phyloP scores from a whole-genome alignment of 2,888 invertebrate species.

The Epirrita christyi region DNA sequence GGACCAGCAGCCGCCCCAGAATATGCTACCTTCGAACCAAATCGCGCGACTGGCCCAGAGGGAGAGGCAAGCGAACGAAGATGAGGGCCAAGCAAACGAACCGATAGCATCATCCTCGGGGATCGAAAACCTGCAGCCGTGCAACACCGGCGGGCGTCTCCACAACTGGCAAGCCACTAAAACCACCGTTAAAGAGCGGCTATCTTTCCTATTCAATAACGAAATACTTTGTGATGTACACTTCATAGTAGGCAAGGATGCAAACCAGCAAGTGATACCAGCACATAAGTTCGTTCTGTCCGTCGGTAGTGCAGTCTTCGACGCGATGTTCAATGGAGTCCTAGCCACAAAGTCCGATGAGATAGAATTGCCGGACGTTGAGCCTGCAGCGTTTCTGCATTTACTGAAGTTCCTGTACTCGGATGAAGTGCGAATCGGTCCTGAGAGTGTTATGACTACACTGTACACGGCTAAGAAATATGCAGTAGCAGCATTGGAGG shows the following conservation, averaged over 20 bases:
- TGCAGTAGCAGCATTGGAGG: slow-evolving; percentile 92
- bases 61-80: slow-evolving; percentile 59
- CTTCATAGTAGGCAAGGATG: slow-evolving; percentile 91
- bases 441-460: slow-evolving; percentile 94
- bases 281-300: slow-evolving; percentile 93
- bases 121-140: slow-evolving; percentile 71
- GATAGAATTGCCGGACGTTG: slow-evolving; percentile 93
- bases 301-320: slow-evolving; percentile 93
- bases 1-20: slow-evolving; percentile 76
- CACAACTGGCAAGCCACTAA: slow-evolving; percentile 91
- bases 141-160: slow-evolving; percentile 72
- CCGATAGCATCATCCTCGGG: slow-evolving; percentile 63
- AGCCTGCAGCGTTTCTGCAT: slow-evolving; percentile 91
- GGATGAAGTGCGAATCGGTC: slow-evolving; percentile 92
- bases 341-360: slow-evolving; percentile 88
- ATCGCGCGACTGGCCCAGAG: slow-evolving; percentile 59
- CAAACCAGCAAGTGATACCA: slow-evolving; percentile 88
- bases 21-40: slow-evolving; percentile 81
- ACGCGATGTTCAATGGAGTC: slow-evolving; percentile 94
- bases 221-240: slow-evolving; percentile 87
- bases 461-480: slow-evolving; percentile 95
- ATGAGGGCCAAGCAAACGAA: slow-evolving; percentile 58
- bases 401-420: slow-evolving; percentile 90
- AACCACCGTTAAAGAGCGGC: slow-evolving; percentile 89
- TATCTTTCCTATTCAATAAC: slow-evolving; percentile 86